Evolutionary conservation across 2,797 vertebrate genomes (phyloP).

Genomic region (Margarornis squamiger): DNA sequence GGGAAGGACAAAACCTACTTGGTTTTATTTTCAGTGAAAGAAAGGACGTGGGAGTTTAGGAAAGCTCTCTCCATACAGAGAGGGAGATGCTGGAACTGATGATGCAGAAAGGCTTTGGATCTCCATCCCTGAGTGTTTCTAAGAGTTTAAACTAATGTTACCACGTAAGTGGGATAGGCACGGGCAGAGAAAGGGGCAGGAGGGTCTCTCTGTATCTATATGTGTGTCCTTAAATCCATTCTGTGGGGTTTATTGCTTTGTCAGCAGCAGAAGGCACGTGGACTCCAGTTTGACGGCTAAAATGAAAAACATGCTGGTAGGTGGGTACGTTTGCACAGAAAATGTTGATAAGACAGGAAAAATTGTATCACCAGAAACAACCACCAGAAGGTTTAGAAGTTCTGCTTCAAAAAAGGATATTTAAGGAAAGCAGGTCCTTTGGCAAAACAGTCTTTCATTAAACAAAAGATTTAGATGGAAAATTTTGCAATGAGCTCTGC

Average conservation of each 20-base stretch:
- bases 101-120: neutral
- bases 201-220: neutral
- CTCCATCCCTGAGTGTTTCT: neutral
- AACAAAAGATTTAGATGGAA: neutral
- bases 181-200: neutral
- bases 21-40: neutral
- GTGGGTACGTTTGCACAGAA: slow-evolving; percentile 8
- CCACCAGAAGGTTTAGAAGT: neutral
- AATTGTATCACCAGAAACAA: neutral
- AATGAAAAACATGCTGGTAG: neutral
- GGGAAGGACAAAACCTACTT: neutral
- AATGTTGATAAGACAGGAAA: slow-evolving; percentile 36
- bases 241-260: neutral
- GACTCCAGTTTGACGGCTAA: neutral
- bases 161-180: neutral
- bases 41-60: neutral
- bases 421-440: neutral
- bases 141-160: neutral
- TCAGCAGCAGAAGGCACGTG: neutral
- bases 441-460: neutral
- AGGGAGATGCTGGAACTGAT: neutral
- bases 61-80: neutral
- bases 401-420: neutral
- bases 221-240: neutral
- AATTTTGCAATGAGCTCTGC: neutral